Base-by-base conservation (phyloP, 2,797 vertebrate species). In the Alca torda region DNA sequence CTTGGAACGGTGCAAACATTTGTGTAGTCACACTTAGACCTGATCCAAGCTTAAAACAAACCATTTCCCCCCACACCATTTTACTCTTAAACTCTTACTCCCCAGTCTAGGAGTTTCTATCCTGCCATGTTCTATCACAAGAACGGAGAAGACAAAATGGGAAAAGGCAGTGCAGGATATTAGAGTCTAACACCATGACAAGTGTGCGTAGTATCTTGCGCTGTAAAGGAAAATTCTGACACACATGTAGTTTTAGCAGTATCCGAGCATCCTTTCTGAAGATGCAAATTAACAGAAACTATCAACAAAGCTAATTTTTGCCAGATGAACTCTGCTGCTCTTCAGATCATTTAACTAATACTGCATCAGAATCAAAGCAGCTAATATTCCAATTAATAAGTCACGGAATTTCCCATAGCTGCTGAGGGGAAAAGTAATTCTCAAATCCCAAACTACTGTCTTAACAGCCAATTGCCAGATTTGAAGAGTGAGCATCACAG, bases 1-100 rank as follows among this genome's bases (percentile, higher is more conserved):
- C 37, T 21, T 37, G 53, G 59, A 48, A 64, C 1, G 4, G 69
- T 53, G 81, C 65, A 78, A 53, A 68, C 17, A 19, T 48, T 74
- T 53, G 25, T 28, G n/a, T 65, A 92, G 33, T 50, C 65, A 46
- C 25, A 24, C 20, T 68, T 25, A 30, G 57, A 64, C 31, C 14
- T 61, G 77, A 78, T 57, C 43, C 25, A 48, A 61, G 24, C 45
- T 53, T 57, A 46, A 45, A 45, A 16, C 2, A 59, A 20, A 48
- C 9, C 1, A 33, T 33, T 69, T 21, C 19, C 11, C 4, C 0
- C 11, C 16, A 20, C 13, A 7, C 9, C 9, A 10, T 17, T 59
- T 76, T 78, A n/a, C n/a, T 73, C 39, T 57, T 54, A 59, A 65
- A 65, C 37, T 61, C 46, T 33, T 61, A 53, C 14, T 74, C 35